Evolutionary conservation across 2,113 vertebrate species (phyloP).

Genomic region (Podocnemis expansa): DNA sequence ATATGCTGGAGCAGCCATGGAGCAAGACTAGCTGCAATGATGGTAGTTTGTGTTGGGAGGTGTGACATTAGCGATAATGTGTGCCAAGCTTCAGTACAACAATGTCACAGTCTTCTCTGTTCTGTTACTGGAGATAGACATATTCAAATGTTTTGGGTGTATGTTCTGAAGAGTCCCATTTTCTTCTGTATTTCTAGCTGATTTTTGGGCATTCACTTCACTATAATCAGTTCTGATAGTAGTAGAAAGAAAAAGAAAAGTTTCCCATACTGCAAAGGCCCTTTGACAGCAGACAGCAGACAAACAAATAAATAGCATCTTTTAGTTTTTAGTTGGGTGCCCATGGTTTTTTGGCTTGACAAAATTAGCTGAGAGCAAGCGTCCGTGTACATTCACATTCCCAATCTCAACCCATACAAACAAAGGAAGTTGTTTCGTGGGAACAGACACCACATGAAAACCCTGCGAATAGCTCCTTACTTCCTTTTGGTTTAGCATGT

Average conservation of each 20-base stretch:
- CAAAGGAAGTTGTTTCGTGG: slow-evolving; percentile 72
- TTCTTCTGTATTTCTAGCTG: neutral
- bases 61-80: neutral
- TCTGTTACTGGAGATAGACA: neutral
- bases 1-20: neutral
- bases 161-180: neutral
- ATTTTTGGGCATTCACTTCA: neutral
- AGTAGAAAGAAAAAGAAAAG: rapidly evolving
- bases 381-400: neutral
- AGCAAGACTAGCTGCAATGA: neutral
- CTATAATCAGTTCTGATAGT: neutral
- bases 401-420: neutral
- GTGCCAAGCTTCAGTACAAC: neutral
- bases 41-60: neutral
- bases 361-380: slow-evolving; percentile 34
- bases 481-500: slow-evolving; percentile 34
- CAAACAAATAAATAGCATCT: slow-evolving; percentile 18
- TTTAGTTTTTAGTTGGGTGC: slow-evolving; percentile 48
- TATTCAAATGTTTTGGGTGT: neutral
- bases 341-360: slow-evolving; percentile 46
- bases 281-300: slow-evolving; percentile 44
- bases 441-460: slow-evolving; percentile 65
- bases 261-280: slow-evolving; percentile 35
- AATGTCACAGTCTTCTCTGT: neutral
- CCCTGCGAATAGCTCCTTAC: slow-evolving; percentile 27